Base-by-base conservation (phyloP, 2,888 invertebrate genomes). In the Dicyrtoma fusca region DNA sequence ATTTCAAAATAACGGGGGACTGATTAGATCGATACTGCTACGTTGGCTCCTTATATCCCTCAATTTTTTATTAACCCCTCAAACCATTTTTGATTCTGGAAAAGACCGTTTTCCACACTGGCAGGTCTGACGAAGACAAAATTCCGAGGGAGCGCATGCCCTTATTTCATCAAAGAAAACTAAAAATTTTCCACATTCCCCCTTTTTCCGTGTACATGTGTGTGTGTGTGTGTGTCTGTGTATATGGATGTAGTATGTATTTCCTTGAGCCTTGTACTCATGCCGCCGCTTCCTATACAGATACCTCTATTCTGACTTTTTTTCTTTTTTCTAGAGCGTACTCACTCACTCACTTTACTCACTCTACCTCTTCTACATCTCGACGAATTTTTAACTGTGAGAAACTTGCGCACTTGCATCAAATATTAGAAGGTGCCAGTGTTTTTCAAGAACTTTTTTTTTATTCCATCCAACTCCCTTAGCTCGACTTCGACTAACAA, bases 1-100 rank as follows among this genome's bases (percentile, higher is more conserved):
- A 75, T 74, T 75, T 70, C 70, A 75, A 74, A 70, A 72, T 70
- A 74, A 74, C 68, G 64, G 75, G 71, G 71, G 72, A 69, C 75
- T 77, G 79, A 79, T 79, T 79, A 77, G 77, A 79, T 79, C 77
- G 76, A 79, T 77, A 77, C 74, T 72, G 63, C 61, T 72, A 59
- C 59, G 49, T 53, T 64, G 57, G 49, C 72, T 73, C 63, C 63
- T 74, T 69, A 69, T 69, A 71, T 71, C 76, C 77, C 77, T 77
- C 76, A 77, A 76, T 79, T 80, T 79, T 80, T 80, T 80, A 80
- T 80, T 80, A 80, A 80, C 79, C 79, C 79, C 79, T 80, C 79
- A 76, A 80, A 80, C 79, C 79, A 80, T 79, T 79, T 79, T 79
- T 77, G 71, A 79, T 77, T 76, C 77, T 72, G 73, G 75, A 73